Base-by-base conservation (phyloP, 2,888 invertebrate species). In the Alcis repandata region DNA sequence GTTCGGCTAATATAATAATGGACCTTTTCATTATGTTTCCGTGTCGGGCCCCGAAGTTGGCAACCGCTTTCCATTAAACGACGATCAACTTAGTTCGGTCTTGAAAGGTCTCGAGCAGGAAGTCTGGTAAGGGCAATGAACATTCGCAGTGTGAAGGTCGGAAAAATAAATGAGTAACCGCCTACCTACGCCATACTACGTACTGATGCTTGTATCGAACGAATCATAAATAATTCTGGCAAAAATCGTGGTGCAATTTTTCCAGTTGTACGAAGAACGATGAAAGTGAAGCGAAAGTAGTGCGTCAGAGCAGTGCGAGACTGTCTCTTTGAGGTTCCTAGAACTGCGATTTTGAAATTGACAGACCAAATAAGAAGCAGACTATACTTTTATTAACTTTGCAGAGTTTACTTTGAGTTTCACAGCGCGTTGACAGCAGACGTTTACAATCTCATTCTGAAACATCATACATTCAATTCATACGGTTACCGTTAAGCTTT, bases 81-180 rank as follows among this genome's bases (percentile, higher is more conserved):
- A 69, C 74, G 70, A 76, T 74, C 73, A 77, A 78, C 78, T 76
- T 74, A 73, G 70, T 76, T 79, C 75, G 75, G 73, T 78, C 75
- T 80, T 77, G 77, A 80, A 81, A 82, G 78, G 78, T 76, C 75
- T 78, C 77, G 71, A 83, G 79, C 85, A 85, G 84, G 82, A 85
- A 84, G 83, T 85, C 79, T 73, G 68, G 74, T 82, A 84, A 87
- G 87, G 88, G 88, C 88, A 88, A 86, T 82, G 87, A 83, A 85
- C 87, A 86, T 74, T 73, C 32, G 72, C 71, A 79, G 76, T 80
- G 81, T 82, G 86, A 89, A 86, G 88, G 85, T 84, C 80, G 79
- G 77, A 73, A 82, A 79, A 82, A 80, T 80, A 80, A 77, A 72
- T 70, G 68, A 70, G 54, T 65, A 61, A 69, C 41, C 65, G 52